phyloP scores from a whole-genome alignment of 2,113 vertebrate species.

The Gambusia holbrooki region DNA sequence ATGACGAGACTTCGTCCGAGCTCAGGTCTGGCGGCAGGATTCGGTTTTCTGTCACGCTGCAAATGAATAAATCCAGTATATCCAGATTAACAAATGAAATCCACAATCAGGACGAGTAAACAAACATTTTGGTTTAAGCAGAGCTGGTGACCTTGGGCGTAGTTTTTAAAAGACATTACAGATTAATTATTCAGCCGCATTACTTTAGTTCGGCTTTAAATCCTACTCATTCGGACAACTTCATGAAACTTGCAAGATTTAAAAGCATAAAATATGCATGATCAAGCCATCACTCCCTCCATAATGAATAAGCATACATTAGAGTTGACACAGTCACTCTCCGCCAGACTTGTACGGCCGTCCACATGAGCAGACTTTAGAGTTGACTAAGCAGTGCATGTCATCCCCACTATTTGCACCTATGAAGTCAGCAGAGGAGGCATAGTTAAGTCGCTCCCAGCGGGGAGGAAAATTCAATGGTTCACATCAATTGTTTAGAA shows the following conservation, averaged over 20 bases:
- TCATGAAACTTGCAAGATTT: slow-evolving; percentile 81
- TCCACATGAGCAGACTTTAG: background rate
- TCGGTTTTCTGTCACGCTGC: slow-evolving; percentile 11
- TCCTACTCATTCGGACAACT: slow-evolving; percentile 81
- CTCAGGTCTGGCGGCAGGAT: slow-evolving; percentile 4
- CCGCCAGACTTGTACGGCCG: slow-evolving; percentile 37
- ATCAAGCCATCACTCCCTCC: slow-evolving; percentile 70
- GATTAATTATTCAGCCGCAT: slow-evolving; percentile 80
- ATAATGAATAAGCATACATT: slow-evolving; percentile 80
- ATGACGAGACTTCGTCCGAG: background rate
- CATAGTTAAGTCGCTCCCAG: slow-evolving; percentile 19
- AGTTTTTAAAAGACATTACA: slow-evolving; percentile 71
- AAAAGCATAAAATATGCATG: slow-evolving; percentile 77
- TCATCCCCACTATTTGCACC: slow-evolving; percentile 32
- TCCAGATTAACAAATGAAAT: slow-evolving; percentile 34
- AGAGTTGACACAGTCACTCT: slow-evolving; percentile 72
- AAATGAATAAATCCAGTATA: slow-evolving; percentile 6
- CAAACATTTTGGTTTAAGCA: slow-evolving; percentile 36
- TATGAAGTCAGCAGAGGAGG: slow-evolving; percentile 54
- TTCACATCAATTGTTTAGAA: slow-evolving; percentile 26
- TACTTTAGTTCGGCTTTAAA: slow-evolving; percentile 77
- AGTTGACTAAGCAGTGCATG: slow-evolving; percentile 52
- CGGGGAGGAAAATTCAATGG: slow-evolving; percentile 24
- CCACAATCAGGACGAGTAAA: slow-evolving; percentile 47
- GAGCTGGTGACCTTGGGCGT: slow-evolving; percentile 70